Evolutionary conservation across 1,140 invertebrate species (phyloP).

Genomic region (Drosophila suzukii): DNA sequence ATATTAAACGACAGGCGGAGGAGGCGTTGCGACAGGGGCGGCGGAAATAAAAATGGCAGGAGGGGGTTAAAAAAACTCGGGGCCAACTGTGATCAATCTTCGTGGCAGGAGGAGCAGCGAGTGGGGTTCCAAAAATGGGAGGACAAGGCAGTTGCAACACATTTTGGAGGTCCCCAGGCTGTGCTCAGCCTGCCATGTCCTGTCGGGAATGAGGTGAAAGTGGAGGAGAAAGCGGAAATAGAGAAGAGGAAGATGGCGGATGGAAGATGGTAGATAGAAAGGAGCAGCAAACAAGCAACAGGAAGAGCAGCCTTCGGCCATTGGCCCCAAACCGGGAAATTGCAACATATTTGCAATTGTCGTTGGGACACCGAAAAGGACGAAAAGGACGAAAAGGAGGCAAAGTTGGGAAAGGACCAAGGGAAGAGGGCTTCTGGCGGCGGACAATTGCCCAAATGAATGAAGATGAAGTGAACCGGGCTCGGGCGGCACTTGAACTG

Average conservation of each 20-base stretch:
- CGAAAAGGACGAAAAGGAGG: slow-evolving; percentile 14
- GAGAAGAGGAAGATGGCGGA: not conserved
- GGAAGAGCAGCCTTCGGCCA: slow-evolving; percentile 26
- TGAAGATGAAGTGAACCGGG: slow-evolving; percentile 70
- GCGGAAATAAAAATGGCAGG: slow-evolving; percentile 76
- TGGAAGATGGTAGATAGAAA: slow-evolving; percentile 2
- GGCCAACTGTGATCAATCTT: slow-evolving; percentile 78
- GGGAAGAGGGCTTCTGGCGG: slow-evolving; percentile 8
- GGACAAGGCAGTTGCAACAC: slow-evolving; percentile 58
- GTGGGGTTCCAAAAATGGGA: not conserved
- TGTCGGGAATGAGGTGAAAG: slow-evolving; percentile 3
- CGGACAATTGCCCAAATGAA: slow-evolving; percentile 71
- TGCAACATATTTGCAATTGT: slow-evolving; percentile 81
- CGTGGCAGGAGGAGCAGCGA: slow-evolving; percentile 32
- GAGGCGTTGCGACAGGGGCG: too few relatives aligned
- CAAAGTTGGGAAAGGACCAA: not conserved
- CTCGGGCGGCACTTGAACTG: slow-evolving; percentile 53
- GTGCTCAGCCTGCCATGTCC: slow-evolving; percentile 55
- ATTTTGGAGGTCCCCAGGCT: slow-evolving; percentile 59
- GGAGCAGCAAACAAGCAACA: slow-evolving; percentile 26
- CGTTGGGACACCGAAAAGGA: slow-evolving; percentile 38
- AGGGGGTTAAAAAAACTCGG: slow-evolving; percentile 58
- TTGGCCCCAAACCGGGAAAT: slow-evolving; percentile 60
- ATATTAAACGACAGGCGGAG: slow-evolving; percentile 75
- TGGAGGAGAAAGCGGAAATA: slow-evolving; percentile 3